Percentiles rank a stretch among this genome's conserved stretches.
phyloP scores from a whole-genome alignment of 1,140 invertebrate genomes.

The Tenebrio molitor region DNA sequence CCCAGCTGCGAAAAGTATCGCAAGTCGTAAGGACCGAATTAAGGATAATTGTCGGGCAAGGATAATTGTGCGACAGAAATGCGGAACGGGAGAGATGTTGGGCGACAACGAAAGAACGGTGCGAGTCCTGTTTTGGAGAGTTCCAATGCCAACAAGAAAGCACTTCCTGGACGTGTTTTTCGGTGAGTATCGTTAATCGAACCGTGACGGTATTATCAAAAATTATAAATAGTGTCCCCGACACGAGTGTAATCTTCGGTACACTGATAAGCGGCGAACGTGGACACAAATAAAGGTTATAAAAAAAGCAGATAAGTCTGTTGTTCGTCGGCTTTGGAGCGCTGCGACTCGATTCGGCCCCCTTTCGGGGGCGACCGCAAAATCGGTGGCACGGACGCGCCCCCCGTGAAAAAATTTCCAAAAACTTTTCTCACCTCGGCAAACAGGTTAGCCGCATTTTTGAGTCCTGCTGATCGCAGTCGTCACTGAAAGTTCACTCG shows the following conservation, averaged over 20 bases:
- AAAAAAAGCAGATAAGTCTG: background rate
- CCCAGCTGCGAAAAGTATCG: background rate
- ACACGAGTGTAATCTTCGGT: slow-evolving; percentile 6
- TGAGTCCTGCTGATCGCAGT: slow-evolving; percentile 32
- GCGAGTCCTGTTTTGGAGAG: too few relatives aligned
- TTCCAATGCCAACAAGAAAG: slow-evolving; percentile 22
- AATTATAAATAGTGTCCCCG: background rate
- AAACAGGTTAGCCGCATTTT: slow-evolving; percentile 58
- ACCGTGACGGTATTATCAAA: background rate
- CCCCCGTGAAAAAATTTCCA: slow-evolving; percentile 8
- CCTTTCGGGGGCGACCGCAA: background rate
- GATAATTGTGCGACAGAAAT: too few relatives aligned
- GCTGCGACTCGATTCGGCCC: background rate
- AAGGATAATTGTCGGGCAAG: too few relatives aligned
- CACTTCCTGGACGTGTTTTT: background rate
- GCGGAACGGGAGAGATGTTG: too few relatives aligned
- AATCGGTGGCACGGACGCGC: background rate
- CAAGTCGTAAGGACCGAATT: too few relatives aligned
- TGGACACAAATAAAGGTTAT: slow-evolving; percentile 1
- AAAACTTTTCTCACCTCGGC: slow-evolving; percentile 54
- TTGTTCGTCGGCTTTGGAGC: background rate
- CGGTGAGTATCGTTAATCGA: too few relatives aligned
- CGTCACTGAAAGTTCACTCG: slow-evolving; percentile 40
- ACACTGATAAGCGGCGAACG: slow-evolving; percentile 13
- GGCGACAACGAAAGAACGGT: too few relatives aligned